These are phyloP conservation scores for Sinopyrophorus schimmeli DNA, from an alignment of 2,888 invertebrate species.

Conservation along the genomic window DNA sequence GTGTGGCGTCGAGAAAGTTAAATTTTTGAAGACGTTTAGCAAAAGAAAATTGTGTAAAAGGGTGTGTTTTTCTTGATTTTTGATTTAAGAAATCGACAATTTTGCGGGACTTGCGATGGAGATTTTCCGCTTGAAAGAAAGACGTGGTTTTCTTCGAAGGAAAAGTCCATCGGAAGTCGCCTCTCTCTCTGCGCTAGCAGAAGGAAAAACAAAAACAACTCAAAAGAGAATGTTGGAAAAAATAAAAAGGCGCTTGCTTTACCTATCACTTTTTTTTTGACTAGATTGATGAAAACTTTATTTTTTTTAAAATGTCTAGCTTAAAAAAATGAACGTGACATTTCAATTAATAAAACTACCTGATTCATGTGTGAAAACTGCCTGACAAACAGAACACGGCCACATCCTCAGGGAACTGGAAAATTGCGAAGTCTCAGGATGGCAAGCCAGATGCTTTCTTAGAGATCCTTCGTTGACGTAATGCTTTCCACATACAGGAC, in stretches of 20 bases:
- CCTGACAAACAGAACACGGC: constrained; percentile 95
- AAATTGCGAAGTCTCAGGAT: constrained; percentile 77
- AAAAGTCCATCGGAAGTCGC: too few species aligned
- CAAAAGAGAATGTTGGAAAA: background rate
- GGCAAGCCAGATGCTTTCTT: constrained; percentile 90
- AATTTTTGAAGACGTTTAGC: too few species aligned
- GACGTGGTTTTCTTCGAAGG: too few species aligned
- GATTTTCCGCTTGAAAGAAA: too few species aligned
- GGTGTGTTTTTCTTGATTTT: too few species aligned
- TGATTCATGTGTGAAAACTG: constrained; percentile 92
- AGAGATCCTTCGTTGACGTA: constrained; percentile 93
- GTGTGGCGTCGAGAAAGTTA: constrained; percentile 18
- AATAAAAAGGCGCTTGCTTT: constrained; percentile 2
- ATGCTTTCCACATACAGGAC: constrained; percentile 93
- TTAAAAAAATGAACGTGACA: constrained; percentile 9
- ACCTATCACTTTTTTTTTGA: constrained; percentile 5
- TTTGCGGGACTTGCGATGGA: too few species aligned
- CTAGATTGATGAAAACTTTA: constrained; percentile 2
- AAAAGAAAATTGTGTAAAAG: too few species aligned
- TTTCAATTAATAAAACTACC: constrained; percentile 62
- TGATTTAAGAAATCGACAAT: too few species aligned
- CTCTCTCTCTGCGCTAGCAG: too few species aligned
- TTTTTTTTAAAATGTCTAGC: background rate
- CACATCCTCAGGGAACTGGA: constrained; percentile 90
- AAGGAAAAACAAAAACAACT: background rate